These are phyloP conservation scores for Corythornis vintsioides DNA, from an alignment of 2,113 vertebrate genomes.

Conservation along the genomic window DNA sequence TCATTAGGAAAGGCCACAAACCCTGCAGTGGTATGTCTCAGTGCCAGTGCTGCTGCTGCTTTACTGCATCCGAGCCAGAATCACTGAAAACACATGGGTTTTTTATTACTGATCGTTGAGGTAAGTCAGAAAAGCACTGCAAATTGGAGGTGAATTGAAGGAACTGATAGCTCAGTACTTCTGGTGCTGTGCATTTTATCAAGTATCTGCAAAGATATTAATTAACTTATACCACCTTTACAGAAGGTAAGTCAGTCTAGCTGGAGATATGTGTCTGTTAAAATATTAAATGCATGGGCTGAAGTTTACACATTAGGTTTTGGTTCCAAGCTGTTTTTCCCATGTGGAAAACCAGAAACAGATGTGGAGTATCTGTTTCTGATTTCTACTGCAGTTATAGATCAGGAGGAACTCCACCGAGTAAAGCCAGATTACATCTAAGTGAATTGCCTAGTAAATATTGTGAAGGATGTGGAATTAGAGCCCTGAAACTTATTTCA, in stretches of 20 bases:
- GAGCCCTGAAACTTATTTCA: slow-evolving; percentile 11
- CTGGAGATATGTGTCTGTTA: background rate
- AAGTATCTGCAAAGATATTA: background rate
- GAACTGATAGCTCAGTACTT: background rate
- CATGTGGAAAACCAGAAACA: slow-evolving; percentile 29
- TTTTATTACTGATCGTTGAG: background rate
- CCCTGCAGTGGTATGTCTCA: background rate
- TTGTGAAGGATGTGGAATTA: slow-evolving; percentile 27
- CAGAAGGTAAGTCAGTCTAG: background rate
- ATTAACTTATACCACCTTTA: background rate
- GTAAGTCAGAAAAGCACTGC: background rate
- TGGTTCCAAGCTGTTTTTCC: background rate
- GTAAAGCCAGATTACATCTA: slow-evolving; percentile 32
- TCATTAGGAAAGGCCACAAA: slow-evolving; percentile 68
- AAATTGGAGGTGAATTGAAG: background rate
- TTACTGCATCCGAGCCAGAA: slow-evolving; percentile 38
- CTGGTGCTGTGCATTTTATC: background rate
- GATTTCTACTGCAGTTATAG: slow-evolving; percentile 8
- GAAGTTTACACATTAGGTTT: background rate
- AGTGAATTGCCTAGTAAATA: slow-evolving; percentile 25
- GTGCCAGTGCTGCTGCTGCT: slow-evolving; percentile 48
- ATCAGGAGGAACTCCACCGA: background rate
- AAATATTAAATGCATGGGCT: background rate
- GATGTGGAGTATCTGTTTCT: slow-evolving; percentile 28
- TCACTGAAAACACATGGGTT: background rate